Conservation (phyloP, 1,140 invertebrate species). For the Panagrolaimus sp. region DNA sequence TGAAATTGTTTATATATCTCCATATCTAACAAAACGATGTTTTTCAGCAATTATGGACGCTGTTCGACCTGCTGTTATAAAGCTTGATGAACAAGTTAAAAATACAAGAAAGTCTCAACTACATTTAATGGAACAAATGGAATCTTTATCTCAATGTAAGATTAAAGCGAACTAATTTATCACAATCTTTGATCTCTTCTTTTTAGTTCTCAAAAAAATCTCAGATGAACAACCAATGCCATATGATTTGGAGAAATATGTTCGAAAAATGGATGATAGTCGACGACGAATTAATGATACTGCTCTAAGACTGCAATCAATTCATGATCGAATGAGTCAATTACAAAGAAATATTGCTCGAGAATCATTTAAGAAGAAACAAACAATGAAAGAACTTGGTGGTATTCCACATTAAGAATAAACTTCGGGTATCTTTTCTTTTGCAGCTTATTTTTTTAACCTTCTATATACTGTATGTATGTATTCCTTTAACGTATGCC, state of each 20-base stretch:
- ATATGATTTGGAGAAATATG: slow-evolving; percentile 41
- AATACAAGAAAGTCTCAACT: slow-evolving; percentile 43
- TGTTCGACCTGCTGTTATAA: slow-evolving; percentile 34
- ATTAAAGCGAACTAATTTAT: slow-evolving; percentile 12
- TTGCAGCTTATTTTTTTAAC: no score
- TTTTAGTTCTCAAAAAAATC: slow-evolving; percentile 36
- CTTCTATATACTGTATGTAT: no score
- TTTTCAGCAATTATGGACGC: slow-evolving; percentile 43
- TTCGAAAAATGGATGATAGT: slow-evolving; percentile 43
- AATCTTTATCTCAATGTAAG: slow-evolving; percentile 35
- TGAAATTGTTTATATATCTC: no score
- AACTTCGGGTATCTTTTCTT: no score
- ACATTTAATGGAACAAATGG: slow-evolving; percentile 27
- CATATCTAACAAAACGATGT: no score
- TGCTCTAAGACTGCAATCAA: slow-evolving; percentile 18
- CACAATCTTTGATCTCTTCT: background rate
- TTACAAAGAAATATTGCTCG: slow-evolving; percentile 37
- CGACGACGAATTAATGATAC: slow-evolving; percentile 26
- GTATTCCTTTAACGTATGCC: no score
- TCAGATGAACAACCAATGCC: slow-evolving; percentile 39
- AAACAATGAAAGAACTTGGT: background rate
- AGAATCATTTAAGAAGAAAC: slow-evolving; percentile 16
- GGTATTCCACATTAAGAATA: background rate
- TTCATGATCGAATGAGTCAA: slow-evolving; percentile 42
- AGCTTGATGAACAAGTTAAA: slow-evolving; percentile 42